Conservation (phyloP, 2,888 invertebrate genomes). For the Euzophera pinguis region DNA sequence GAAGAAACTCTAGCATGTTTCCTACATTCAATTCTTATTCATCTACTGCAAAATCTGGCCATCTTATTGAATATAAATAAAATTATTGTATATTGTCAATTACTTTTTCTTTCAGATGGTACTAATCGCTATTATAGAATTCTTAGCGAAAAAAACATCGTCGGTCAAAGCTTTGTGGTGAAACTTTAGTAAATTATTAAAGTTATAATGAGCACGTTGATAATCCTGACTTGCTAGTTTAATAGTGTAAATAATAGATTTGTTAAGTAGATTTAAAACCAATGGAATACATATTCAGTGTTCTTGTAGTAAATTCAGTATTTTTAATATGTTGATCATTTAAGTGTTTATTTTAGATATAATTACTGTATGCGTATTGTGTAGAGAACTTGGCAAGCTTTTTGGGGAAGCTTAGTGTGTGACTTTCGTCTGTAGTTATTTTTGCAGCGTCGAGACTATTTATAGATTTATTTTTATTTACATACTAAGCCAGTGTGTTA, state of each 20-base stretch:
- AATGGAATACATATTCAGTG: slow-evolving; percentile 61
- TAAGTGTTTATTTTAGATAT: slow-evolving; percentile 58
- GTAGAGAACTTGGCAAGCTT: slow-evolving; percentile 56
- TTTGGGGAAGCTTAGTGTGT: slow-evolving; percentile 45
- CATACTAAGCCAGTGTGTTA: slow-evolving; percentile 32
- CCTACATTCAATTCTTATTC: slow-evolving; percentile 13
- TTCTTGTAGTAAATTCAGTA: slow-evolving; percentile 67
- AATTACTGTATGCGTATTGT: slow-evolving; percentile 55
- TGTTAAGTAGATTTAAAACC: slow-evolving; percentile 53
- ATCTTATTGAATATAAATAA: slow-evolving; percentile 21
- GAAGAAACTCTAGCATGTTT: neutral
- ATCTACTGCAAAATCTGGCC: slow-evolving; percentile 23
- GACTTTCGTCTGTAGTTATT: slow-evolving; percentile 31
- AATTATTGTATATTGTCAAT: slow-evolving; percentile 15
- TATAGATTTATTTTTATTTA: slow-evolving; percentile 30
- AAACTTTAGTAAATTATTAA: slow-evolving; percentile 36
- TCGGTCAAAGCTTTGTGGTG: slow-evolving; percentile 25
- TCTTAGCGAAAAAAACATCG: slow-evolving; percentile 16
- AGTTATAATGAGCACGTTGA: slow-evolving; percentile 71
- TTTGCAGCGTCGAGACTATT: slow-evolving; percentile 34
- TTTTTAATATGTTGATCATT: slow-evolving; percentile 61
- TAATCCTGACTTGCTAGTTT: slow-evolving; percentile 61
- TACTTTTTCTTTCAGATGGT: slow-evolving; percentile 52
- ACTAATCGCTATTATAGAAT: slow-evolving; percentile 27
- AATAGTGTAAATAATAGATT: slow-evolving; percentile 67